Evolutionary conservation across 1,140 invertebrate species (phyloP).

Genomic region (Samia ricini): DNA sequence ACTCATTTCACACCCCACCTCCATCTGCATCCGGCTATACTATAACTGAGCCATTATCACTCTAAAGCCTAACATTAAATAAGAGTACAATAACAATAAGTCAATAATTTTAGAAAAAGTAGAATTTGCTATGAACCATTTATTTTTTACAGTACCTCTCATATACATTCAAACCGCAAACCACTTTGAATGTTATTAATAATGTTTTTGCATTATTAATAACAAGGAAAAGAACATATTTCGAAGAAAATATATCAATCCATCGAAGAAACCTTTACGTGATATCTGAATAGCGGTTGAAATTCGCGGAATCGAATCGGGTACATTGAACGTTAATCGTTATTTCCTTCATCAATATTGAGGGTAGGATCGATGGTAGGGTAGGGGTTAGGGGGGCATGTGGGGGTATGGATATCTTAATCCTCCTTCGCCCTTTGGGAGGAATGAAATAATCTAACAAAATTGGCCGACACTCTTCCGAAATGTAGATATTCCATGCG

Average conservation of each 20-base stretch:
- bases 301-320: slow-evolving; percentile 1
- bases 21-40: too few species aligned
- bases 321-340: slow-evolving; percentile 20
- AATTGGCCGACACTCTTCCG: slow-evolving; percentile 31
- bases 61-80: too few species aligned
- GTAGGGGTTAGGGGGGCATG: slow-evolving; percentile 16
- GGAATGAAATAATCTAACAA: slow-evolving; percentile 38
- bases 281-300: neutral
- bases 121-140: too few species aligned
- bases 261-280: neutral
- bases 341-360: slow-evolving; percentile 42
- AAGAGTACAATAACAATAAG: too few species aligned
- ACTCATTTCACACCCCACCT: too few species aligned
- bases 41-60: too few species aligned
- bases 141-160: neutral
- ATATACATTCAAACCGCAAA: neutral
- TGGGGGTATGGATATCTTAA: slow-evolving; percentile 17
- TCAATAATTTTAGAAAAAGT: too few species aligned
- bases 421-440: slow-evolving; percentile 23
- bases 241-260: neutral
- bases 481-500: slow-evolving; percentile 21
- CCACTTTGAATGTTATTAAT: neutral
- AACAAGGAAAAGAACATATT: neutral
- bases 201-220: neutral
- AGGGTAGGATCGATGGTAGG: slow-evolving; percentile 28